Conservation (phyloP, 1,140 invertebrate species). For the Macrostomum lignano region DNA sequence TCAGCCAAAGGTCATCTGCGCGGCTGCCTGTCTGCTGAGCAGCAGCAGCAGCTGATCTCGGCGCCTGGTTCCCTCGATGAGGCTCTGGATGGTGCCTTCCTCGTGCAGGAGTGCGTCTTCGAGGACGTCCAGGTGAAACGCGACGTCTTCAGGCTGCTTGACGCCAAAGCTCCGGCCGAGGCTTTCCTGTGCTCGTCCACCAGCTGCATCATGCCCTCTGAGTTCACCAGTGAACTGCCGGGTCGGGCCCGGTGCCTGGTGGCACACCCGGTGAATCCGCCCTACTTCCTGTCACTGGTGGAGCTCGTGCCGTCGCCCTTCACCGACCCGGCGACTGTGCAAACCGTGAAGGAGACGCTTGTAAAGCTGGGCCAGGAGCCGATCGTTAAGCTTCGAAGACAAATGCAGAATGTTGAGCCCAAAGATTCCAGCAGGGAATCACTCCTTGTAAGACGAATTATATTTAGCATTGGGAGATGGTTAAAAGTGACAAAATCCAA, state of each 20-base stretch:
- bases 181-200: conserved; percentile 51
- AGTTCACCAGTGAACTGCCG: conserved; percentile 45
- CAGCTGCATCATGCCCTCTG: conserved; percentile 55
- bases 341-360: too few species aligned
- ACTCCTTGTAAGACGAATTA: too few species aligned
- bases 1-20: conserved; percentile 36
- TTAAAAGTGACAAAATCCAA: too few species aligned
- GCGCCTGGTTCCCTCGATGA: conserved; percentile 14
- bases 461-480: too few species aligned
- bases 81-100: conserved; percentile 36
- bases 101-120: conserved; percentile 57
- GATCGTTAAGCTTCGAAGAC: too few species aligned
- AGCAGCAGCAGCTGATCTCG: conserved; percentile 46
- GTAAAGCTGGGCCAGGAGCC: too few species aligned
- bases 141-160: conserved; percentile 46
- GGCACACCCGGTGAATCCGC: conserved; percentile 76
- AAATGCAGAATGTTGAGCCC: too few species aligned
- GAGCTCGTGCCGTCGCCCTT: conserved; percentile 73
- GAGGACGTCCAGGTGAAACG: conserved; percentile 52
- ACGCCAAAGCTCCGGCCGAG: conserved; percentile 34
- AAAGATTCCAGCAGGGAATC: too few species aligned
- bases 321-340: too few species aligned
- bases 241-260: conserved; percentile 45
- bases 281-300: conserved; percentile 69
- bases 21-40: conserved; percentile 38